Percentiles rank a stretch among this genome's conserved stretches.
phyloP scores from a whole-genome alignment of 2,888 invertebrate species.

The Troilus luridus region DNA sequence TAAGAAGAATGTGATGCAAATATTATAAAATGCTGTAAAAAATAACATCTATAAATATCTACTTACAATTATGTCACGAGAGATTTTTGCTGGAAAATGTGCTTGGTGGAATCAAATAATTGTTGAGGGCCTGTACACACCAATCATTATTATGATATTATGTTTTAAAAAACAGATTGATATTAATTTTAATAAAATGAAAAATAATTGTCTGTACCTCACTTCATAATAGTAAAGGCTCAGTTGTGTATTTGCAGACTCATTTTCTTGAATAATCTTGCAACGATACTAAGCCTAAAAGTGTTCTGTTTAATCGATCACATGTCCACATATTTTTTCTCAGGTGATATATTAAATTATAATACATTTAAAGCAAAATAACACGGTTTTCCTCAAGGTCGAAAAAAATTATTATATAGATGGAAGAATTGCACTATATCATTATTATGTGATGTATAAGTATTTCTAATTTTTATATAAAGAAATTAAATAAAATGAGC shows the following conservation, averaged over 20 bases:
- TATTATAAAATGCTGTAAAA: too few relatives aligned
- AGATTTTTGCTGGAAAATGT: neutral
- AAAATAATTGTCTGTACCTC: neutral
- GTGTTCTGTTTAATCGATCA: neutral
- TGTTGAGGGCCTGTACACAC: neutral
- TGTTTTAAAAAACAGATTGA: neutral
- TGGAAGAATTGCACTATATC: too few relatives aligned
- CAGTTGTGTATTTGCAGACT: neutral
- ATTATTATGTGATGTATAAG: too few relatives aligned
- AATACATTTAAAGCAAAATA: neutral
- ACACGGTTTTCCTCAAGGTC: too few relatives aligned
- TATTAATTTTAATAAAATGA: neutral
- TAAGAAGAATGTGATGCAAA: too few relatives aligned
- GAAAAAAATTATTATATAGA: too few relatives aligned
- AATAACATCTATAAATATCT: neutral
- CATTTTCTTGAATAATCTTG: neutral
- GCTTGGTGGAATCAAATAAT: neutral
- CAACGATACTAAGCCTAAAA: neutral
- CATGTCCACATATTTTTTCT: neutral
- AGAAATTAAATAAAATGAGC: too few relatives aligned
- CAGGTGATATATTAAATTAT: neutral
- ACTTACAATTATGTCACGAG: neutral
- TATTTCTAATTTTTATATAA: too few relatives aligned
- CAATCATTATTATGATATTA: neutral
- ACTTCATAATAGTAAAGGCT: neutral